Conservation (phyloP, 1,140 invertebrate genomes). For the Camponotus floridanus region DNA sequence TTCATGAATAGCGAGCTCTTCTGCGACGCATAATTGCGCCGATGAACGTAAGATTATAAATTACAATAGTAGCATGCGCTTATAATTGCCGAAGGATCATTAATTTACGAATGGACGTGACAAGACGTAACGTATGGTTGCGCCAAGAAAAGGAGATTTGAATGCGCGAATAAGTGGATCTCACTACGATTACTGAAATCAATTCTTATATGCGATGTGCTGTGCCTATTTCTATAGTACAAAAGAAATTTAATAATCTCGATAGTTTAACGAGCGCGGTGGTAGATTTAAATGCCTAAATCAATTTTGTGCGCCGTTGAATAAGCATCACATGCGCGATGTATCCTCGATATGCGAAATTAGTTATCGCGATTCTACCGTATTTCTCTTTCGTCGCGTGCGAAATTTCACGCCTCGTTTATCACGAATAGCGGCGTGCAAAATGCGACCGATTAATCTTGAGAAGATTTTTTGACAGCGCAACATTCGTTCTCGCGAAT, state of each 20-base stretch:
- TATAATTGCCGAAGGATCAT: conserved; percentile 58
- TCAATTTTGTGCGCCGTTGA: conserved; percentile 50
- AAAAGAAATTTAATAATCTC: conserved; percentile 52
- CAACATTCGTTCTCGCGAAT: neutral
- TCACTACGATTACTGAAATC: conserved; percentile 31
- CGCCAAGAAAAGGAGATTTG: conserved; percentile 13
- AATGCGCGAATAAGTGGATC: conserved; percentile 30
- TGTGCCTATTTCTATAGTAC: neutral
- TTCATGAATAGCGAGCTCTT: neutral
- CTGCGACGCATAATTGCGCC: neutral
- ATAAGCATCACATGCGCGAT: conserved; percentile 20
- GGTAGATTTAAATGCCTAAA: conserved; percentile 42
- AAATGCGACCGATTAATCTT: conserved; percentile 54
- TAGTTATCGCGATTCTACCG: conserved; percentile 55
- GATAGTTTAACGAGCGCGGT: conserved; percentile 31
- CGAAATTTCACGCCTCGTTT: conserved; percentile 57
- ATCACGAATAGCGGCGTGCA: conserved; percentile 1
- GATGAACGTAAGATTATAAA: conserved; percentile 57
- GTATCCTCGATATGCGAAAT: conserved; percentile 48
- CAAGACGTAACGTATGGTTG: conserved; percentile 2
- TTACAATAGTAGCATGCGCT: conserved; percentile 51
- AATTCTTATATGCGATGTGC: conserved; percentile 24
- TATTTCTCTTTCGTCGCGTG: conserved; percentile 40
- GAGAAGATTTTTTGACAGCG: conserved; percentile 18
- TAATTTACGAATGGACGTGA: conserved; percentile 46